Evolutionary conservation across 2,888 invertebrate species (phyloP).

Genomic region (Pantelozetes paolii): DNA sequence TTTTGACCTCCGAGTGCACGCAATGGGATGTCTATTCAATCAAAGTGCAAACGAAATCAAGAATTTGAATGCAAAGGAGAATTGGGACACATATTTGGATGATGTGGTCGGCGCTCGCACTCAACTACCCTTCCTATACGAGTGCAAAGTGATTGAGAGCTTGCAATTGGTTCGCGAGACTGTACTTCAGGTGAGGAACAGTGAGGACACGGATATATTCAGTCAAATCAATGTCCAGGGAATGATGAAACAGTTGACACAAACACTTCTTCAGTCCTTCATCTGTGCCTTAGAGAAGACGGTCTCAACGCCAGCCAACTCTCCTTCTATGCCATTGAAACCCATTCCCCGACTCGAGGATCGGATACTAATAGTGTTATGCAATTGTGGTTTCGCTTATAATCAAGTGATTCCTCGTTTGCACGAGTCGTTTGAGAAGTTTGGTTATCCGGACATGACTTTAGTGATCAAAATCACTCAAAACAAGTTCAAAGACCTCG

Average conservation of each 20-base stretch:
- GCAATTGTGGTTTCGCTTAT: constrained; percentile 80
- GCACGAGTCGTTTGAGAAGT: constrained; percentile 60
- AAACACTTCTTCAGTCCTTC: constrained; percentile 53
- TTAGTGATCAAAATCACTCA: constrained; percentile 61
- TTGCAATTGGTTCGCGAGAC: constrained; percentile 64
- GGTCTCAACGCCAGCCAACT: constrained; percentile 43
- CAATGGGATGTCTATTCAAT: constrained; percentile 76
- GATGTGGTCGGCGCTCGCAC: constrained; percentile 82
- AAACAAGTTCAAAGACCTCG: constrained; percentile 51
- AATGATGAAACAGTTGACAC: constrained; percentile 52
- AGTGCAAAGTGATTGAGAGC: constrained; percentile 68
- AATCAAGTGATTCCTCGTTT: constrained; percentile 69
- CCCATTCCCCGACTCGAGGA: constrained; percentile 50
- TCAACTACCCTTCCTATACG: constrained; percentile 68
- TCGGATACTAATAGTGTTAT: constrained; percentile 71
- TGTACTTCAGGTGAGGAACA: constrained; percentile 64
- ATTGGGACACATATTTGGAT: constrained; percentile 78
- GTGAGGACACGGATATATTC: constrained; percentile 60
- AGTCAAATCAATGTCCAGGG: constrained; percentile 51
- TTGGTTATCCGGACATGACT: constrained; percentile 67
- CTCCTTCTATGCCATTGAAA: not conserved
- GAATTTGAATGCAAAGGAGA: constrained; percentile 58
- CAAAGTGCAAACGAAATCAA: constrained; percentile 66
- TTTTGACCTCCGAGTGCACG: constrained; percentile 78
- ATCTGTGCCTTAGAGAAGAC: constrained; percentile 46